Percentiles rank a stretch among this genome's conserved stretches.
Evolutionary conservation across 2,797 vertebrate genomes (phyloP).

Genomic region (Sternotherus odoratus): DNA sequence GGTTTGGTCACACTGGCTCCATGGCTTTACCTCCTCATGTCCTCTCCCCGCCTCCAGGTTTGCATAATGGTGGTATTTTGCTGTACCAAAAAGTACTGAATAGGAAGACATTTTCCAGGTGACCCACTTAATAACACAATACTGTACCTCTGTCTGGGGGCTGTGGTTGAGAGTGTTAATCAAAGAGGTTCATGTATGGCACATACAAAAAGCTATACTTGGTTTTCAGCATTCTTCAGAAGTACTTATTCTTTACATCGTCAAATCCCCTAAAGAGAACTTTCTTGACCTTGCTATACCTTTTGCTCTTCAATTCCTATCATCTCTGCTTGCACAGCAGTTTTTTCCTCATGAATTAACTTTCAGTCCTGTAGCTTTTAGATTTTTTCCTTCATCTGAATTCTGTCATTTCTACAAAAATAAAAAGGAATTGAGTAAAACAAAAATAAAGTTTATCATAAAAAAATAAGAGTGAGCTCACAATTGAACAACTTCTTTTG

Average conservation of each 20-base stretch:
- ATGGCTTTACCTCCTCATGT: background rate
- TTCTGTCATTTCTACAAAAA: conserved; percentile 6
- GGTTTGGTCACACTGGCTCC: background rate
- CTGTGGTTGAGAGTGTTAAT: background rate
- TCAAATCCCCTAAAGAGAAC: background rate
- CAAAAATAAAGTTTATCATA: background rate
- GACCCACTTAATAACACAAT: background rate
- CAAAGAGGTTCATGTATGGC: background rate
- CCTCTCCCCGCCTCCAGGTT: background rate
- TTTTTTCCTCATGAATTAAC: background rate
- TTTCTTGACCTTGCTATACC: background rate
- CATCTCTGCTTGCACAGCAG: background rate
- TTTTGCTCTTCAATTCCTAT: background rate
- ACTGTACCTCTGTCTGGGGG: background rate
- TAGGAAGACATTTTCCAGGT: background rate
- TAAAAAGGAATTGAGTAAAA: background rate
- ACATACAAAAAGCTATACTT: background rate
- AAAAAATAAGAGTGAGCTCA: background rate
- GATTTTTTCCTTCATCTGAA: background rate
- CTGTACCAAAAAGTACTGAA: background rate
- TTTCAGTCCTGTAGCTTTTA: background rate
- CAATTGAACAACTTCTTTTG: background rate
- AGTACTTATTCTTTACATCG: background rate
- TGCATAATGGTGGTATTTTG: background rate
- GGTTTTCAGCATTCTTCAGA: background rate